These are phyloP conservation scores for Aeoliscus strigatus DNA, from an alignment of 2,797 vertebrate species.

Conservation along the genomic window DNA sequence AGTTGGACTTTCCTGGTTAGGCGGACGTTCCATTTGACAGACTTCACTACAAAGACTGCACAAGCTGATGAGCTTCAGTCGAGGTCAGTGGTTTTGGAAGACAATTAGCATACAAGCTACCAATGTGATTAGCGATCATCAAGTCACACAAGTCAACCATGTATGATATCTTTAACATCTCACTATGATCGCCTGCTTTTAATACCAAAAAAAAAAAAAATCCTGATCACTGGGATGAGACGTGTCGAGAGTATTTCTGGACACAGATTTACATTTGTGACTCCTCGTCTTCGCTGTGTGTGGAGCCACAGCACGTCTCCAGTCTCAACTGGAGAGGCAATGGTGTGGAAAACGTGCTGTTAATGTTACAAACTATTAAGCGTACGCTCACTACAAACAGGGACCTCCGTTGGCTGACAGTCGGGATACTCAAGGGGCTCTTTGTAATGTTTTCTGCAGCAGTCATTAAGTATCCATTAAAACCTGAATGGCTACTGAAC, in stretches of 20 bases:
- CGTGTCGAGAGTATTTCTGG: not conserved
- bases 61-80: too few relatives aligned
- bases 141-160: too few relatives aligned
- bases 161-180: not conserved
- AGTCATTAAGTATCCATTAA: constrained; percentile 63
- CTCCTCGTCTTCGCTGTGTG: not conserved
- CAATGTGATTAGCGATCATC: too few relatives aligned
- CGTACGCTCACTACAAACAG: constrained; percentile 30
- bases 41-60: too few relatives aligned
- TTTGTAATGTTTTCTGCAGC: constrained; percentile 39
- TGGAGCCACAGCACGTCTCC: not conserved
- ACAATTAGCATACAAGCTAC: too few relatives aligned
- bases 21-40: too few relatives aligned
- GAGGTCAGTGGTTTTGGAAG: too few relatives aligned
- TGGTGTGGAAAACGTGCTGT: not conserved
- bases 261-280: not conserved
- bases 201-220: not conserved
- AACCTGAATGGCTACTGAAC: constrained; percentile 52
- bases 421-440: constrained; percentile 43
- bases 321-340: constrained; percentile 36
- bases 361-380: too few relatives aligned
- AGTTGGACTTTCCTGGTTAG: too few relatives aligned
- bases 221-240: constrained; percentile 1
- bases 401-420: constrained; percentile 40
- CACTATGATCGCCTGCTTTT: not conserved